Evolutionary conservation across 1,140 invertebrate genomes (phyloP), one percentile per base, ranked within the genome.

Genomic region (Drosophila subobscura): DNA sequence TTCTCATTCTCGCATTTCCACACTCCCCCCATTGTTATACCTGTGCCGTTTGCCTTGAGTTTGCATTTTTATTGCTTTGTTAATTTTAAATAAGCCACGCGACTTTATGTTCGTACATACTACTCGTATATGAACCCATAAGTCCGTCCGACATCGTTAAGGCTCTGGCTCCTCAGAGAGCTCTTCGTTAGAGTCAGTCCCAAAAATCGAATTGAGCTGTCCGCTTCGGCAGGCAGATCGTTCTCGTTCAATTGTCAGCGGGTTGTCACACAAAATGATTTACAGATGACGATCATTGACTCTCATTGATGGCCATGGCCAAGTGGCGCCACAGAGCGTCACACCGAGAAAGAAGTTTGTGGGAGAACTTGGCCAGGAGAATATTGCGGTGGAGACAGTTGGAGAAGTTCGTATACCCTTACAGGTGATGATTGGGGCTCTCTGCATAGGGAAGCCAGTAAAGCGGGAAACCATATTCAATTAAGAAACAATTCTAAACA

Each of bases 81-180:
- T 86, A 88, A 86, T 86, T 86, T 86, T 75, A 88, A 86, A 88
- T 88, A 86, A 86, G 71, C 70, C 83, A 88, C 83, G 66, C 70
- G 58, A 74, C 65, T 86, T 86, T 70, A 85, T 80, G 80, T 59
- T 41, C 33, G 61, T 33, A n/a, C n/a, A n/a, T n/a, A 44, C 23
- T 20, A 45, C 29, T 33, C 29, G 37, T 33, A 65, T 53, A 54
- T 58, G 50, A 70, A 41, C 7, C 47, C 64, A 23, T 14, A 37
- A 40, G 47, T 40, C 27, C 37, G 47, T 40, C 27, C 6, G 14
- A 12, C 61, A n/a, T 66, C 65, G 65, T 68, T 67, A 68, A 68
- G 42, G 42, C 25, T 29, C 6, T 29, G 27, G 27, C 27, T 29
- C 27, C 40, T 0, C 22, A 23, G 16, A 20, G 16, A 20, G 1